These are phyloP conservation scores for Loriculus beryllinus DNA, from an alignment of 2,797 vertebrate species.

Conservation along the genomic window DNA sequence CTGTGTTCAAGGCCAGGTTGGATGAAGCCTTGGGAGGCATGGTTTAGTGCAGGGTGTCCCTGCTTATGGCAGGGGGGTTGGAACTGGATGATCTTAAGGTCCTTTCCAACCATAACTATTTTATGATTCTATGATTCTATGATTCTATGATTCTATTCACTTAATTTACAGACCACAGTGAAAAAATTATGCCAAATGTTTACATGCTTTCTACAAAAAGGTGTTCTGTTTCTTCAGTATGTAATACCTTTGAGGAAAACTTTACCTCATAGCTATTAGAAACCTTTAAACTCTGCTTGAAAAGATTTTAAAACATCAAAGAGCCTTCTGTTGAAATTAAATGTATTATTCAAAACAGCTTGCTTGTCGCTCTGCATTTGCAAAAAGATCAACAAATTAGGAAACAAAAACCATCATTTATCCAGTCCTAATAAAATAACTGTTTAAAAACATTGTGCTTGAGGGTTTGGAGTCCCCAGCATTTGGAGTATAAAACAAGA, in stretches of 20 bases:
- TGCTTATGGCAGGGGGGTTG: too few species aligned
- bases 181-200: background rate
- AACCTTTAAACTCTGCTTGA: background rate
- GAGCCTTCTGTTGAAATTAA: background rate
- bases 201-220: background rate
- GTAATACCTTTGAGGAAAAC: background rate
- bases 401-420: background rate
- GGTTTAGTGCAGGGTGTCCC: too few species aligned
- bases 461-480: background rate
- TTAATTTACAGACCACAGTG: background rate
- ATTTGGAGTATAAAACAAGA: background rate
- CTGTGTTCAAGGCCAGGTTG: too few species aligned
- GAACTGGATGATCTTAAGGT: too few species aligned
- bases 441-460: background rate
- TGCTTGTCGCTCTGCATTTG: background rate
- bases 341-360: background rate
- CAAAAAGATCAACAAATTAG: background rate
- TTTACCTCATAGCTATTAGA: background rate
- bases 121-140: too few species aligned
- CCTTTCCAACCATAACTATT: too few species aligned
- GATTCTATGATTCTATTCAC: too few species aligned
- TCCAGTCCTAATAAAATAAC: slow-evolving; percentile 30
- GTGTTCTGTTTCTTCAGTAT: background rate
- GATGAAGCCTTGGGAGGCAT: too few species aligned
- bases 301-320: background rate